These are phyloP conservation scores for Chrysaora quinquecirrha DNA, from an alignment of 30 jellyfish, hydroid and myxozoan species.

Conservation along the genomic window DNA sequence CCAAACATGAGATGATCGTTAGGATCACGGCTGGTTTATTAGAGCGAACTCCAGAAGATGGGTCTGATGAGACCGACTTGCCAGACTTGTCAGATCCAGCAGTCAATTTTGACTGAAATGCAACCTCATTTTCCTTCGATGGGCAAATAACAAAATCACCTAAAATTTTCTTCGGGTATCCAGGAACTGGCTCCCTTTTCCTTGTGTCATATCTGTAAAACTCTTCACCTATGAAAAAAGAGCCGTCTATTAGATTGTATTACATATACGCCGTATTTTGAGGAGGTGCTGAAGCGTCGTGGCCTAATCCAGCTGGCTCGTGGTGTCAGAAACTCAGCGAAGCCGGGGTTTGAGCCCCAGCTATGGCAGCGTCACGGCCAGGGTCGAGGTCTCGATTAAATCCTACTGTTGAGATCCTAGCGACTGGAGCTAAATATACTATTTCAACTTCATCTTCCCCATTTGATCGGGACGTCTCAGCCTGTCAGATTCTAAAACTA, in stretches of 20 bases:
- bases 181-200: slow-evolving; percentile 43
- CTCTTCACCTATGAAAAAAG: slow-evolving; percentile 59
- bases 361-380: no score
- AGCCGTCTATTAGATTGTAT: no score
- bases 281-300: slow-evolving; percentile 3
- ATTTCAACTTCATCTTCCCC: no score
- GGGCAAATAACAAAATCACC: slow-evolving; percentile 71
- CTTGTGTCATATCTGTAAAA: slow-evolving; percentile 84
- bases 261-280: no score
- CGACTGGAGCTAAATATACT: no score
- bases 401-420: neutral
- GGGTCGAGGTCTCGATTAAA: neutral
- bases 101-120: neutral
- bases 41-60: neutral
- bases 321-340: no score
- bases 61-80: neutral
- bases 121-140: neutral
- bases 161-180: slow-evolving; percentile 64
- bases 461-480: neutral
- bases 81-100: neutral
- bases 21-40: neutral
- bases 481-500: neutral
- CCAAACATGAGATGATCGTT: neutral
- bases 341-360: no score
- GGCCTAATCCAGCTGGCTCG: no score